Evolutionary conservation across 2,797 vertebrate species (phyloP).

Genomic region (Gymnoscopelus microlampas): DNA sequence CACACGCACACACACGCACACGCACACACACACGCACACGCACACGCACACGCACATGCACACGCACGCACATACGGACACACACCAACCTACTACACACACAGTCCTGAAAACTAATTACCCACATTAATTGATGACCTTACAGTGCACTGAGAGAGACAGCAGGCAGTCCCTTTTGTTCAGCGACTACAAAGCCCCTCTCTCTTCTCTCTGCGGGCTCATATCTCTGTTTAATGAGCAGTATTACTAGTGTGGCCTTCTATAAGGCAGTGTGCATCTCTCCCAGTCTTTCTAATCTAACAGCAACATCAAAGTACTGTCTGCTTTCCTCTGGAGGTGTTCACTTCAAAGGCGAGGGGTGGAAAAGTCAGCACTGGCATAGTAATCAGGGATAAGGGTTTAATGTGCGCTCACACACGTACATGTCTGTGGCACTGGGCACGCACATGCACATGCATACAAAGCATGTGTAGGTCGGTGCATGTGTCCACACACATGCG

Average conservation of each 20-base stretch:
- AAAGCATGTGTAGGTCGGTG: too few species aligned
- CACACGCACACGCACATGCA: conserved; percentile 9
- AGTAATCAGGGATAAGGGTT: conserved; percentile 55
- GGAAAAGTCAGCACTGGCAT: conserved; percentile 64
- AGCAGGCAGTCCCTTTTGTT: conserved; percentile 27
- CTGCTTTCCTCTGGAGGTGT: conserved; percentile 35
- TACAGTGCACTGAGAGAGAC: conserved; percentile 24
- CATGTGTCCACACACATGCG: too few species aligned
- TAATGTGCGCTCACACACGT: conserved; percentile 44
- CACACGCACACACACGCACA: background rate
- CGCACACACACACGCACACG: conserved; percentile 15
- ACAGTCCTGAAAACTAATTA: conserved; percentile 36
- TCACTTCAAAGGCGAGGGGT: conserved; percentile 57
- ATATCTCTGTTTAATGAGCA: conserved; percentile 45
- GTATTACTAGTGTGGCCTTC: conserved; percentile 20
- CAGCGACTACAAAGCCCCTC: conserved; percentile 31
- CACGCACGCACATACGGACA: background rate
- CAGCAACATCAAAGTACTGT: conserved; percentile 59
- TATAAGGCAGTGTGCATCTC: background rate
- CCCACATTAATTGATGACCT: conserved; percentile 51
- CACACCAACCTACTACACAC: conserved; percentile 6
- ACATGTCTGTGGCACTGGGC: background rate
- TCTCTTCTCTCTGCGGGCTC: conserved; percentile 4
- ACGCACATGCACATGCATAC: too few species aligned
- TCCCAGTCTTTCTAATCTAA: conserved; percentile 17